Percentiles rank a stretch among this genome's conserved stretches.
These are phyloP conservation scores for Drosophila bocki DNA, from an alignment of 1,140 invertebrate genomes.

Conservation along the genomic window DNA sequence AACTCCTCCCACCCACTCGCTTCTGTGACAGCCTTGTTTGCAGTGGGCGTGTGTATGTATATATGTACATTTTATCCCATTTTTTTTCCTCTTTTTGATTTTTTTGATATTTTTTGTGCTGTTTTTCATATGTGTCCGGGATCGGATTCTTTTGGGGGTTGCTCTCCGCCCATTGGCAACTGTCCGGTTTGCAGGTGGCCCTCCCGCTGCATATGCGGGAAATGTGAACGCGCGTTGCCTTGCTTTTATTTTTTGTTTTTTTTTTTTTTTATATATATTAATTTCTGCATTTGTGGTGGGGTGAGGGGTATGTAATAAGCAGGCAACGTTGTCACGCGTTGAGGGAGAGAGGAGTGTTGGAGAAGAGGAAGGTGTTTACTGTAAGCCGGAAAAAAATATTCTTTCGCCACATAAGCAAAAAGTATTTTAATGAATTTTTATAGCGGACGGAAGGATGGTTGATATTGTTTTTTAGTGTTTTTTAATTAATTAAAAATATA, in stretches of 20 bases:
- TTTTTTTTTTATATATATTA: constrained; percentile 32
- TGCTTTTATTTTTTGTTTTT: constrained; percentile 37
- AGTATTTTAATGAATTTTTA: constrained; percentile 79
- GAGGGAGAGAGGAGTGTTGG: not conserved
- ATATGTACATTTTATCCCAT: constrained; percentile 36
- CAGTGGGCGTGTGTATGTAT: constrained; percentile 62
- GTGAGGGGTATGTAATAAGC: constrained; percentile 52
- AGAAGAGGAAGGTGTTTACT: constrained; percentile 35
- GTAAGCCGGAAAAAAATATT: constrained; percentile 57
- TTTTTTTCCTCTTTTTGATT: constrained; percentile 26
- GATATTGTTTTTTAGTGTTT: constrained; percentile 67
- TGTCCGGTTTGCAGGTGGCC: constrained; percentile 80
- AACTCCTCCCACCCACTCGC: not conserved
- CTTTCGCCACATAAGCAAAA: constrained; percentile 71
- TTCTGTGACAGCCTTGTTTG: constrained; percentile 60
- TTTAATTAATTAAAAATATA: constrained; percentile 81
- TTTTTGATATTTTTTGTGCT: constrained; percentile 12
- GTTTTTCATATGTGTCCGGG: constrained; percentile 33
- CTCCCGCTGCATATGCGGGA: constrained; percentile 65
- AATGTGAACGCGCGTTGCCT: constrained; percentile 48
- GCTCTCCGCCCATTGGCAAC: constrained; percentile 76
- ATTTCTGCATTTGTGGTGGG: constrained; percentile 22
- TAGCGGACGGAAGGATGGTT: constrained; percentile 9
- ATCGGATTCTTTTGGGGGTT: constrained; percentile 65
- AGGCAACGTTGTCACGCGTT: constrained; percentile 70